Evolutionary conservation across 2,888 invertebrate species (phyloP).

Genomic region (Rhagium mordax): DNA sequence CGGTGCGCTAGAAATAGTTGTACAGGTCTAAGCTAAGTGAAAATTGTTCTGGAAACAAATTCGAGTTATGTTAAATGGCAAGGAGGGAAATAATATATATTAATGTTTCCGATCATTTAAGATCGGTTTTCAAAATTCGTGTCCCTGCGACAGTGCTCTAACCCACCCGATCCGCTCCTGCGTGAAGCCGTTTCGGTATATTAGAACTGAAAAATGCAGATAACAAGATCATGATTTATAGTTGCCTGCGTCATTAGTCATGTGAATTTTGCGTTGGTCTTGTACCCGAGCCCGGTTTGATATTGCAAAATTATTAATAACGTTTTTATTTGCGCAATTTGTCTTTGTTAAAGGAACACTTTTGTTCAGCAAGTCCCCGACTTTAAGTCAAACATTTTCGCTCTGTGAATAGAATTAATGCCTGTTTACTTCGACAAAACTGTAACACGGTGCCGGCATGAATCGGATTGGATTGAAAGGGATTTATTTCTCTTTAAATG

Average conservation of each 20-base stretch:
- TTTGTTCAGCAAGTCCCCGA: neutral
- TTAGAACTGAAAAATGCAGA: constrained; percentile 25
- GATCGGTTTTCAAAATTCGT: too few species aligned
- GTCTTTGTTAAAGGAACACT: constrained; percentile 18
- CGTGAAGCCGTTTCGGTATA: constrained; percentile 10
- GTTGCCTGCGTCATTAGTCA: constrained; percentile 21
- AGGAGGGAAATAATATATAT: too few species aligned
- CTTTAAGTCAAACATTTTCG: neutral
- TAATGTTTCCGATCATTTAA: too few species aligned
- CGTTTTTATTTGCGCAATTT: constrained; percentile 31
- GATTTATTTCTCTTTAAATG: neutral
- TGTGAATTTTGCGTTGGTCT: constrained; percentile 18
- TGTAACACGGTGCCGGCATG: neutral
- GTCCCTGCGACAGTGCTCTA: too few species aligned
- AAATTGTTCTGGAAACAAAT: constrained; percentile 32
- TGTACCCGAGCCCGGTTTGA: constrained; percentile 19
- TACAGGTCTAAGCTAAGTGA: constrained; percentile 32
- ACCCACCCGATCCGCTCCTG: neutral
- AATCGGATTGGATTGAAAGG: neutral
- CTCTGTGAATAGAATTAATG: constrained; percentile 16
- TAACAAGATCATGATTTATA: constrained; percentile 29
- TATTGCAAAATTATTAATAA: constrained; percentile 29
- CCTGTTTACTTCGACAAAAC: constrained; percentile 5
- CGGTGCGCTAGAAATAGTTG: constrained; percentile 39
- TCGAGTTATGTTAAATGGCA: constrained; percentile 18